Evolutionary conservation across 2,797 vertebrate genomes (phyloP), one percentile per base, ranked within the genome.

Genomic region (Valencia hispanica): DNA sequence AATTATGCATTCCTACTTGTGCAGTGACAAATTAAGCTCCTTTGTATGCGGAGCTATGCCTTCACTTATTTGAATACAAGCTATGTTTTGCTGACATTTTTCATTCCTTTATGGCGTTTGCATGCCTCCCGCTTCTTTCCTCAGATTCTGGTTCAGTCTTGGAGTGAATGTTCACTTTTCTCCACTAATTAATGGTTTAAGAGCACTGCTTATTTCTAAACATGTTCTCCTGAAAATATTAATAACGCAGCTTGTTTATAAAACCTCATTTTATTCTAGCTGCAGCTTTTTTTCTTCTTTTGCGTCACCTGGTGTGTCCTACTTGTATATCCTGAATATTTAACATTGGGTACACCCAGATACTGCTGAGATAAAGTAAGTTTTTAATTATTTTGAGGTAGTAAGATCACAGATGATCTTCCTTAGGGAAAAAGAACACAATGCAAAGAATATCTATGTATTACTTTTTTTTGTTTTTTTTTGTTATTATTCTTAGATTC

Each of bases 21-120:
- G 80, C 68, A 14, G 63, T 66, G 50, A 80, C 74, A 72, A 41
- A 84, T 86, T 72, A 81, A 72, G 59, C 48, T 18, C 12, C 50
- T 88, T 82, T 83, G 75, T 79, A 85, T 84, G 84, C 77, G 41
- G 65, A 84, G 48, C 61, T 63, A 22, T 47, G 73, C 82, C 65
- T 75, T 53, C 77, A 30, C 74, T 82, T 57, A 75, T 80, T 80
- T 80, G 68, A 75, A 69, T 78, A 22, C 51, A 48, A 39, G 70
- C 34, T 4, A n/a, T 79, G 61, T 72, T 43, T 55, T 77, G 78
- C 84, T 77, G 84, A 87, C 66, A 47, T 41, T 41, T 74, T 65
- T 41, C 39, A 51, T 50, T 48, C 59, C 68, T 61, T 51, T 57
- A 4, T 65, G 69, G 48, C 55, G 75, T 53, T 81, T 55, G 70